A percentile compares a stretch with the other conserved stretches of the same genome.
These are phyloP conservation scores for Aspiorhynchus laticeps DNA, from an alignment of 2,113 vertebrate species.

Conservation along the genomic window DNA sequence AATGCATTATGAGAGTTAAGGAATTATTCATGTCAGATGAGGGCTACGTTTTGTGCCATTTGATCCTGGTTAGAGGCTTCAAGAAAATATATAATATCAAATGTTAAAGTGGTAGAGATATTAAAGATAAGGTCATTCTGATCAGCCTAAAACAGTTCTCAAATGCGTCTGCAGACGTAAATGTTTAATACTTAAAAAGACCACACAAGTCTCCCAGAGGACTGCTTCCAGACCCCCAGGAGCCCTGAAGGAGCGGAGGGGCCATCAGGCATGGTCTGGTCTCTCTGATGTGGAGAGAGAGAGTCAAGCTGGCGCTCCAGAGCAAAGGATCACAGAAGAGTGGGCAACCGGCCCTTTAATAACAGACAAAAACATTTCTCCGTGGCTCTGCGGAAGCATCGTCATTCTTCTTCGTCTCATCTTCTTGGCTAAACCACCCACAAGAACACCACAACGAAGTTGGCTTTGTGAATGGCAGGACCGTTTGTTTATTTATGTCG, in stretches of 20 bases:
- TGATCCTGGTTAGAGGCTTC: not conserved
- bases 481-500: conserved; percentile 35
- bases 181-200: conserved; percentile 63
- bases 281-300: conserved; percentile 59
- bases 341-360: conserved; percentile 43
- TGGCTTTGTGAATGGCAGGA: conserved; percentile 23
- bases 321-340: not conserved
- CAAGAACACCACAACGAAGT: conserved; percentile 36
- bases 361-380: conserved; percentile 5
- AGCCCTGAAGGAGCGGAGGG: conserved; percentile 58
- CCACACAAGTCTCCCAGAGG: conserved; percentile 68
- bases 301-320: conserved; percentile 43
- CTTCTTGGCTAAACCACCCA: conserved; percentile 38
- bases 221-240: conserved; percentile 65
- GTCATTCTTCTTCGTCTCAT: conserved; percentile 4
- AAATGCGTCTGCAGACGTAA: not conserved
- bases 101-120: not conserved
- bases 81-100: not conserved
- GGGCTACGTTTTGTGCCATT: not conserved
- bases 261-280: conserved; percentile 62
- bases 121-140: not conserved
- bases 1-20: not conserved
- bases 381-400: not conserved
- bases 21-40: not conserved
- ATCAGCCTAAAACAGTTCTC: not conserved